phyloP scores from a whole-genome alignment of 2,113 vertebrate species.

The Spea multiplicata region DNA sequence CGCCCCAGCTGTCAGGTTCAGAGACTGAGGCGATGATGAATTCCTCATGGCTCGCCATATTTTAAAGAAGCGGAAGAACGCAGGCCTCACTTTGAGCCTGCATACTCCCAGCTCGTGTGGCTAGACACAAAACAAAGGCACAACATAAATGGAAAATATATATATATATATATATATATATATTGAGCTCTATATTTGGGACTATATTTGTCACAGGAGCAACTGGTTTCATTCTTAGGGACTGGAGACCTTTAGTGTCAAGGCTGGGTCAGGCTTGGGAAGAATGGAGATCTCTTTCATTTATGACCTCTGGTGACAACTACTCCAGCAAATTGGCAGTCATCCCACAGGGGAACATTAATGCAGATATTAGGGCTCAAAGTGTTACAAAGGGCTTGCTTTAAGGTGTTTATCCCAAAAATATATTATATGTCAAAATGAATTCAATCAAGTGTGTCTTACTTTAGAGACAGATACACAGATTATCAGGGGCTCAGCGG shows the following conservation, averaged over 20 bases:
- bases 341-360: slow-evolving; percentile 4
- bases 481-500: too few species aligned
- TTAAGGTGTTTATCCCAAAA: not conserved
- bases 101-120: slow-evolving; percentile 11
- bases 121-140: not conserved
- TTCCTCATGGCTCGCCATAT: slow-evolving; percentile 8
- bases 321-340: slow-evolving; percentile 20
- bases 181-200: not conserved
- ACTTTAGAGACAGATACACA: not conserved
- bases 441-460: not conserved
- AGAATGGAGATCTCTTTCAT: slow-evolving; percentile 31
- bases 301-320: slow-evolving; percentile 25
- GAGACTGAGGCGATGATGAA: slow-evolving; percentile 32
- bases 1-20: slow-evolving; percentile 26
- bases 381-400: not conserved
- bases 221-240: slow-evolving; percentile 9
- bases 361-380: not conserved
- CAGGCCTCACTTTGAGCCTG: not conserved
- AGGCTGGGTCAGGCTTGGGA: slow-evolving; percentile 29
- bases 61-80: slow-evolving; percentile 20
- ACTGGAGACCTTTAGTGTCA: slow-evolving; percentile 16
- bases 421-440: not conserved
- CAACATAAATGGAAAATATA: not conserved
- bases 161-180: not conserved
- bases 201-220: slow-evolving; percentile 6